Evolutionary conservation across 2,113 vertebrate species (phyloP).

Genomic region (Rhinolophus ferrumequinum): DNA sequence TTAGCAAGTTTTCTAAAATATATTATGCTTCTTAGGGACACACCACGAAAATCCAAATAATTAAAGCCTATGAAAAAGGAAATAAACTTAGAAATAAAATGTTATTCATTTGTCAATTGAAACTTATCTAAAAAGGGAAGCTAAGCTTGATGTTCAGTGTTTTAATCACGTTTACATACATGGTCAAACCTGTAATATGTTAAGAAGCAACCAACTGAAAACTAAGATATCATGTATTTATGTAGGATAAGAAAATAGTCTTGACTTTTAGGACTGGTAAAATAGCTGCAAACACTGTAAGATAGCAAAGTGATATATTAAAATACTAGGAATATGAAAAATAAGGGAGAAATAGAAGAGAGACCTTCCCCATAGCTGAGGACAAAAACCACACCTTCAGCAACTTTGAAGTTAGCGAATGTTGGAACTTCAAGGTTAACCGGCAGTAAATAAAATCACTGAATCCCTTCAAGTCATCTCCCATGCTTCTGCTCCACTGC

Average conservation of each 20-base stretch:
- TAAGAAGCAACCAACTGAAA: background rate
- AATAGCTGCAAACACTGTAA: background rate
- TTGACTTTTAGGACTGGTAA: background rate
- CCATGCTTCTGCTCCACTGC: accelerated
- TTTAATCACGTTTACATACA: background rate
- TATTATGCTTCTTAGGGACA: background rate
- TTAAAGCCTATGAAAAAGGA: background rate
- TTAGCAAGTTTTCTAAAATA: background rate
- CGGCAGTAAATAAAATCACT: background rate
- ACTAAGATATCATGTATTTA: background rate
- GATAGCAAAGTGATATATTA: background rate
- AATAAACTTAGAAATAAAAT: slow-evolving; percentile 6
- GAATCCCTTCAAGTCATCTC: background rate
- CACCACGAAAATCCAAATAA: background rate
- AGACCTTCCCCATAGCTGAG: background rate
- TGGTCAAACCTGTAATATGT: background rate
- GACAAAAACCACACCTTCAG: background rate
- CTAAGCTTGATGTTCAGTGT: background rate
- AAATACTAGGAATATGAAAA: background rate
- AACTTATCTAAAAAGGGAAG: background rate
- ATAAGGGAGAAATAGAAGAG: background rate
- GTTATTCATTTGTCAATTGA: background rate
- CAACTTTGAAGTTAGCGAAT: background rate
- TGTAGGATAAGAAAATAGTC: background rate
- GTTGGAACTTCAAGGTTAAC: background rate